Base-by-base conservation (phyloP, 2,797 vertebrate species). In the Agapornis canus region DNA sequence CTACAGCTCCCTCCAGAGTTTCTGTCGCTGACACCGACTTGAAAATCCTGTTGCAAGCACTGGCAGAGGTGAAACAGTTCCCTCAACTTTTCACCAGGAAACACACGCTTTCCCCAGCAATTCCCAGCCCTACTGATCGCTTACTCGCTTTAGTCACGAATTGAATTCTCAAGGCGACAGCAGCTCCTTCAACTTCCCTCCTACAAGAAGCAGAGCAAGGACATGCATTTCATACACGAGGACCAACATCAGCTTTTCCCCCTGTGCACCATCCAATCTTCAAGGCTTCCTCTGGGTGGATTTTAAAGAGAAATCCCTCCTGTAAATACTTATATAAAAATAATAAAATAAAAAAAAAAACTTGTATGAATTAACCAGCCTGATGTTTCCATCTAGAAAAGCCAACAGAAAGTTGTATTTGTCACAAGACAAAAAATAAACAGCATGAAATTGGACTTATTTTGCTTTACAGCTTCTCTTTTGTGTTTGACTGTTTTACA, bases 191-290 rank as follows among this genome's bases (percentile, higher is more conserved):
- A 52, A 1, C 7, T 27, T 19, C 6, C 5, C 10, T 45, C 9
- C 0, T 2, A 11, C 3, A 40, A 59, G 5, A 3, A 15, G 6
- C 20, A 26, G 4, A 39, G 13, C 32, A 47, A 18, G 4, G 11
- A 23, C 4, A 10, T 3, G 1, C 2, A 9, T 27, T 57, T 63
- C 20, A 0, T 2, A 23, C 27, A 9, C 7, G 10, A 42, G 19
- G 13, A 42, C 9, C 23, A 31, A 26, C 10, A 29, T 26, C 68
- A 48, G 12, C 31, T 75, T 75, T 73, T 75, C 31, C 35, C 63
- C n/a, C 60, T 13, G 3, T 68, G 31, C 48, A 13, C 13, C 49
- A 43, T 37, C 51, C 56, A 64, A 29, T 43, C 43, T 35, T 35
- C 72, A 42, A 37, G n/a, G 39, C 13, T 57, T 52, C n/a, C 15